These are phyloP conservation scores for Prosopocoilus inquinatus DNA, from an alignment of 2,888 invertebrate genomes.

Conservation along the genomic window DNA sequence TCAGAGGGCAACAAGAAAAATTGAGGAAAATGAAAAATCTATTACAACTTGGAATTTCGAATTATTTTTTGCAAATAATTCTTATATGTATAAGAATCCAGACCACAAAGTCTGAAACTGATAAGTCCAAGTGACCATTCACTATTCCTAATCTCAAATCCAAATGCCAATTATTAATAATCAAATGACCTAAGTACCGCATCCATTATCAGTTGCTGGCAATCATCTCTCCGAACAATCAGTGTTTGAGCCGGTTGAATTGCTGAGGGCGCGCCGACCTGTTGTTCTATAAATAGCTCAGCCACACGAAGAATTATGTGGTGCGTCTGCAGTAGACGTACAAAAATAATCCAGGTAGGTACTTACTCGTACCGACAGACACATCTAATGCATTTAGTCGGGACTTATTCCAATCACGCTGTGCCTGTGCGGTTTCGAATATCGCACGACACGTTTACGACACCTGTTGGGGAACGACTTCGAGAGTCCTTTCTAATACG, in stretches of 20 bases:
- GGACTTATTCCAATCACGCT: neutral
- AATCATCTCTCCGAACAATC: too few relatives aligned
- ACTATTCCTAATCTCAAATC: too few relatives aligned
- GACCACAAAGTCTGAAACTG: too few relatives aligned
- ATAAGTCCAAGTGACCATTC: too few relatives aligned
- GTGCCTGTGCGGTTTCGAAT: neutral
- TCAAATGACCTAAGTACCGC: too few relatives aligned
- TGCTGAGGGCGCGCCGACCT: conserved; percentile 14
- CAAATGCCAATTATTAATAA: too few relatives aligned
- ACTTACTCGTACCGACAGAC: neutral
- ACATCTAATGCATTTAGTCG: neutral
- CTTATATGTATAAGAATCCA: too few relatives aligned
- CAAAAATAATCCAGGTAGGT: neutral
- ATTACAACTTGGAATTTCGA: too few relatives aligned
- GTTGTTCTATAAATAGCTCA: conserved; percentile 19
- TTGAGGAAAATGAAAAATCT: too few relatives aligned
- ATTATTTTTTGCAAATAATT: too few relatives aligned
- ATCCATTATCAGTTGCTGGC: too few relatives aligned
- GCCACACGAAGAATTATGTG: neutral
- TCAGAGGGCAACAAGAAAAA: too few relatives aligned
- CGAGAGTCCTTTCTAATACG: neutral
- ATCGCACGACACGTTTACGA: neutral
- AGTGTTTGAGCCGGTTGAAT: conserved; percentile 2
- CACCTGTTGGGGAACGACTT: neutral
- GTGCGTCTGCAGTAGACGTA: conserved; percentile 1